Evolutionary conservation across 1,140 invertebrate species (phyloP), one percentile per base, ranked within the genome.

Genomic region (Drosophila lini): DNA sequence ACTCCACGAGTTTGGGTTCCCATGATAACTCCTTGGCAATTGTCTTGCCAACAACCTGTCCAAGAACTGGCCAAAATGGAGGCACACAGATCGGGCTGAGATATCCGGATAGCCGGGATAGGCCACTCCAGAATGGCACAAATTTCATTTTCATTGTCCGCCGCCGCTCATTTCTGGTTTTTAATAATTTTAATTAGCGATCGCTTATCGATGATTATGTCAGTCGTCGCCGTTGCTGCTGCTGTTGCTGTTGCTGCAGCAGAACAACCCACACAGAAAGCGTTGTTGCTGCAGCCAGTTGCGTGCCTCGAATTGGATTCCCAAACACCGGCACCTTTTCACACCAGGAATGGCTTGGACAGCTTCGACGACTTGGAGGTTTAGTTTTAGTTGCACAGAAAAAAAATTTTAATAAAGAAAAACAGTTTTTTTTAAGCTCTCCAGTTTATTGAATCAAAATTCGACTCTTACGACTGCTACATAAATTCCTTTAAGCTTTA

Each of bases 41-140:
- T 88, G 83, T 88, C 83, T 88, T 88, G 83, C 83, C 83, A 88
- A 80, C 83, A 88, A 88, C 83, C 83, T 88, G 83, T 88, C 82
- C 59, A 44, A 64, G 60, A 65, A 78, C 64, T 57, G 61, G 83
- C 83, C 76, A 89, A 88, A 88, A 88, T 80, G 80, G 83, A 74
- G 52, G 48, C 64, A 61, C 60, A 38, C 44, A 65, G 78, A 77
- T 80, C 59, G 81, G 52, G 34, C 25, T 11, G 45, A 15, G 65
- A 67, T 74, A 74, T 53, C 69, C 58, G 52, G 80, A 81, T 80
- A 80, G 47, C 59, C 38, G 34, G 52, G 52, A 55, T 67, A 67
- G 56, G 57, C 64, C 47, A 50, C 62, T 64, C 69, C 71, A 86
- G 82, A 86, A 86, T 82, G 80, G 80, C 67, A 88, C 80, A 75